A percentile compares a stretch with the other conserved stretches of the same genome.
Evolutionary conservation across 2,888 invertebrate species (phyloP).

Genomic region (Caprella mutica): DNA sequence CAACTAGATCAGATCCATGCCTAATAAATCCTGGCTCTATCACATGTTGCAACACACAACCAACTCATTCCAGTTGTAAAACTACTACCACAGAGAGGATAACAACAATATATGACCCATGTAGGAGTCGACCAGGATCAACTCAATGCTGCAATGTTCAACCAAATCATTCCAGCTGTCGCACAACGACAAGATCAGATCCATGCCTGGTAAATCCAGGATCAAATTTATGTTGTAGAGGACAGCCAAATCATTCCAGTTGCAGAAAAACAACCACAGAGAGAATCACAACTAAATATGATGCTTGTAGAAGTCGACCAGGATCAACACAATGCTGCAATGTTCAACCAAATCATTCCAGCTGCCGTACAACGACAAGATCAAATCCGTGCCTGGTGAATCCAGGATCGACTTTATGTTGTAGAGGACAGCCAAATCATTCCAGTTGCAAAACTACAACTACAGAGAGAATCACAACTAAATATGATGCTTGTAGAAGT

Average conservation of each 20-base stretch:
- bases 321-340: background rate
- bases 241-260: background rate
- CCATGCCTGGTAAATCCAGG: slow-evolving; percentile 12
- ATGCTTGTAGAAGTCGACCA: background rate
- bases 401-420: slow-evolving; percentile 6
- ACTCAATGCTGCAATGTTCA: slow-evolving; percentile 12
- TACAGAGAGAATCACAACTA: background rate
- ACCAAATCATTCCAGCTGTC: slow-evolving; percentile 1
- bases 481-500: slow-evolving; percentile 7
- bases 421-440: slow-evolving; percentile 36
- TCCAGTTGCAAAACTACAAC: slow-evolving; percentile 38
- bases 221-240: slow-evolving; percentile 35
- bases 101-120: slow-evolving; percentile 11
- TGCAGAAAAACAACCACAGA: background rate
- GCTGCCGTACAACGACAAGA: background rate
- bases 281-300: background rate
- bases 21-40: background rate
- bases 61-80: slow-evolving; percentile 4
- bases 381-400: background rate
- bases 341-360: background rate
- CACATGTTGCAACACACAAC: slow-evolving; percentile 5
- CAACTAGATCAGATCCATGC: slow-evolving; percentile 10
- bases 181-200: slow-evolving; percentile 7
- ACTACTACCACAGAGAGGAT: slow-evolving; percentile 11
- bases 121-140: slow-evolving; percentile 12